Evolutionary conservation across 2,113 vertebrate species (phyloP).

Genomic region (Oryzias javanicus): DNA sequence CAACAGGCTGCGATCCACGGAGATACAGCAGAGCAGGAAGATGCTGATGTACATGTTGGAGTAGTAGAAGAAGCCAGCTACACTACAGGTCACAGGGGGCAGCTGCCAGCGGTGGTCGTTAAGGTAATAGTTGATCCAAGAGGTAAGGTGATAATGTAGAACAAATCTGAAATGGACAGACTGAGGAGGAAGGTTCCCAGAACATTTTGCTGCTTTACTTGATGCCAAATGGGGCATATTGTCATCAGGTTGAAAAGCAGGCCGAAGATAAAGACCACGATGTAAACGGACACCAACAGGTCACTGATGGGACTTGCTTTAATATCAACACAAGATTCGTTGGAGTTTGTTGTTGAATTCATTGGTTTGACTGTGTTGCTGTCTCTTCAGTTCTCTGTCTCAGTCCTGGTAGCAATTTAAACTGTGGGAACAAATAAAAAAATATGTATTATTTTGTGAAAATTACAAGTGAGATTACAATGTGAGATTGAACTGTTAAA

Average conservation of each 20-base stretch:
- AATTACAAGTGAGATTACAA: too few species aligned
- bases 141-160: conserved; percentile 78
- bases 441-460: neutral
- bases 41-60: conserved; percentile 83
- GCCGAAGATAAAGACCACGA: conserved; percentile 71
- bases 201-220: conserved; percentile 70
- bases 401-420: conserved; percentile 11
- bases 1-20: conserved; percentile 78
- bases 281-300: conserved; percentile 73
- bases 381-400: conserved; percentile 24
- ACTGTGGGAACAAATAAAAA: conserved; percentile 24
- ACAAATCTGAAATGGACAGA: conserved; percentile 76
- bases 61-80: conserved; percentile 81
- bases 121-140: conserved; percentile 80
- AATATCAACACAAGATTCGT: conserved; percentile 50
- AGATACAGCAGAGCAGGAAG: conserved; percentile 80
- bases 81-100: conserved; percentile 43
- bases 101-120: conserved; percentile 73
- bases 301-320: conserved; percentile 32
- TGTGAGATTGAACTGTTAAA: too few species aligned
- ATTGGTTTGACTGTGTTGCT: neutral
- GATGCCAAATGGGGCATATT: conserved; percentile 71
- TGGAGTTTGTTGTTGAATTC: neutral
- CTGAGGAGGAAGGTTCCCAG: conserved; percentile 78
- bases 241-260: conserved; percentile 73